Evolutionary conservation across 2,888 invertebrate genomes (phyloP).

Genomic region (Aricia artaxerxes): DNA sequence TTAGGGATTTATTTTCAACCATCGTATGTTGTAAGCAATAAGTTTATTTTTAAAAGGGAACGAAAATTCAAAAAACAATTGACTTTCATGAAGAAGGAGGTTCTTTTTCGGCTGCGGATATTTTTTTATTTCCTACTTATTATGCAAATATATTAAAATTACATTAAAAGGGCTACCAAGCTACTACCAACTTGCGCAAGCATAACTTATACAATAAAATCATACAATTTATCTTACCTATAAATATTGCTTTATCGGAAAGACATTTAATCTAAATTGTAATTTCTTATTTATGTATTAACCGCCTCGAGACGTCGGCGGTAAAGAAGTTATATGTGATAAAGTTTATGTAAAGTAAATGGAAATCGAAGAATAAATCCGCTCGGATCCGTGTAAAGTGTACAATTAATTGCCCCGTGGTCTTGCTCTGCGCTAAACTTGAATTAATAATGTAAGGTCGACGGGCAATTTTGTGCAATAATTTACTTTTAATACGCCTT

Average conservation of each 20-base stretch:
- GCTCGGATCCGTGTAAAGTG: conserved; percentile 1
- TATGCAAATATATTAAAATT: too few species aligned
- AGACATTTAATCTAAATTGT: background rate
- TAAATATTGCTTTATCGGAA: background rate
- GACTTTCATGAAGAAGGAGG: too few species aligned
- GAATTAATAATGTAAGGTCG: conserved; percentile 29
- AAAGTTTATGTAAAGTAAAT: conserved; percentile 27
- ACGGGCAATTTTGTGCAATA: conserved; percentile 45
- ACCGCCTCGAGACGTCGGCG: background rate
- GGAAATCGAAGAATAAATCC: conserved; percentile 7
- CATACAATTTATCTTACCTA: background rate
- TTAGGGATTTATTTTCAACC: background rate
- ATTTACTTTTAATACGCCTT: conserved; percentile 42
- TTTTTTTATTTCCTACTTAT: background rate
- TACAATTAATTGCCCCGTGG: conserved; percentile 16
- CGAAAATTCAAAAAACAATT: background rate
- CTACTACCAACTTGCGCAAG: background rate
- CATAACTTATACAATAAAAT: background rate
- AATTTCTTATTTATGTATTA: conserved; percentile 11
- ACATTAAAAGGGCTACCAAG: background rate
- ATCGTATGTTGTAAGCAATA: background rate
- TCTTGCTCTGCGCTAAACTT: conserved; percentile 15
- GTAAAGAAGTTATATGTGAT: conserved; percentile 6
- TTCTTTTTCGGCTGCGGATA: too few species aligned
- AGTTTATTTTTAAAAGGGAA: background rate